These are phyloP conservation scores for Athalia rosae DNA, from an alignment of 2,888 invertebrate species.

Conservation along the genomic window DNA sequence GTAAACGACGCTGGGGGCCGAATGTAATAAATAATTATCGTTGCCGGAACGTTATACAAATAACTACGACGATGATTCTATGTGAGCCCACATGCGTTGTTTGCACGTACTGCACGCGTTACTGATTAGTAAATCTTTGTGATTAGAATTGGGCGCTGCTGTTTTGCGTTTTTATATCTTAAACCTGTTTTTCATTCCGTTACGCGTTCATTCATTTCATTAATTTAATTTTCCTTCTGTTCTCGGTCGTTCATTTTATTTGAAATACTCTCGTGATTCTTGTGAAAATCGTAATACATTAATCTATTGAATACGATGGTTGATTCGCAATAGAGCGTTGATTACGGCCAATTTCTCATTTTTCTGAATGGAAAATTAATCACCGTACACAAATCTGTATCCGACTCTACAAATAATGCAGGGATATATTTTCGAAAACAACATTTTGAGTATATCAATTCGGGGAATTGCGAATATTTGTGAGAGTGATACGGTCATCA, in stretches of 20 bases:
- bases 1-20: constrained; percentile 30
- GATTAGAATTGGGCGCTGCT: constrained; percentile 22
- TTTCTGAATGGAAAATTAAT: too few relatives aligned
- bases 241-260: background rate
- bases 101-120: constrained; percentile 19
- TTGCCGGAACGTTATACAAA: constrained; percentile 13
- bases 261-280: too few relatives aligned
- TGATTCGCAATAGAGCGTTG: too few relatives aligned
- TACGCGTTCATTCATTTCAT: background rate
- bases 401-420: too few relatives aligned
- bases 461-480: too few relatives aligned
- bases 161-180: constrained; percentile 8
- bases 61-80: constrained; percentile 5
- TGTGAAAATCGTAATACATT: too few relatives aligned
- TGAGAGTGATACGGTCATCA: too few relatives aligned
- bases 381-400: too few relatives aligned
- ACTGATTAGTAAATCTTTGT: constrained; percentile 25
- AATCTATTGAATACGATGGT: too few relatives aligned
- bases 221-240: background rate
- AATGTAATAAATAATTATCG: constrained; percentile 10
- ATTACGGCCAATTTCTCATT: too few relatives aligned
- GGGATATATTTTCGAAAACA: too few relatives aligned
- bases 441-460: too few relatives aligned
- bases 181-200: background rate
- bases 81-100: constrained; percentile 22